These are phyloP conservation scores for Alligator mississippiensis DNA, from an alignment of 2,113 vertebrate genomes.

Conservation along the genomic window DNA sequence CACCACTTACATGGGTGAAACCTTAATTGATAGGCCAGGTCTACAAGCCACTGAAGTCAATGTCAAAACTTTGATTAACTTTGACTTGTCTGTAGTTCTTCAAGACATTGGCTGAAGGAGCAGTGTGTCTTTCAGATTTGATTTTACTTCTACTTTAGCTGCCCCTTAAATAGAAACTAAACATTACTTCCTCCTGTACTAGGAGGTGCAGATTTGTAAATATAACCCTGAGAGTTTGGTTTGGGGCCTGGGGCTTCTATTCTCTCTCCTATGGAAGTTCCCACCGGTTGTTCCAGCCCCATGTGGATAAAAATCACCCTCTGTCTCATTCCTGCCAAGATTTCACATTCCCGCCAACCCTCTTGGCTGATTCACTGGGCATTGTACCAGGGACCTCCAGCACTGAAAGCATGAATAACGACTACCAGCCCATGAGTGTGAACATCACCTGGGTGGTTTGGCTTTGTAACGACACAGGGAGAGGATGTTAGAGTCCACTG, in stretches of 20 bases:
- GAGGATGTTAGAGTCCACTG: neutral
- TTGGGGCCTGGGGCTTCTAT: neutral
- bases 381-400: neutral
- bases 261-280: slow-evolving; percentile 66
- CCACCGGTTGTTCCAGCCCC: rapidly evolving
- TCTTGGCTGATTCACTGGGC: neutral
- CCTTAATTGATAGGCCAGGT: slow-evolving; percentile 25
- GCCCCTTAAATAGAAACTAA: slow-evolving; percentile 55
- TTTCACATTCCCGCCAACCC: neutral
- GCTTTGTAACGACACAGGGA: rapidly evolving
- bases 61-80: neutral
- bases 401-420: neutral
- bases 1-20: rapidly evolving
- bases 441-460: neutral
- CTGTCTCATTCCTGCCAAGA: slow-evolving; percentile 3
- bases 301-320: neutral
- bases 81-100: slow-evolving; percentile 21
- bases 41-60: neutral
- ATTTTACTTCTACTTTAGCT: slow-evolving; percentile 62
- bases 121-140: slow-evolving; percentile 38
- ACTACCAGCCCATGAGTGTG: neutral
- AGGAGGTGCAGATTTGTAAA: slow-evolving; percentile 17
- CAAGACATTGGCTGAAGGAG: slow-evolving; percentile 47
- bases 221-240: slow-evolving; percentile 33
- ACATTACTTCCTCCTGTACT: slow-evolving; percentile 35